Conservation (phyloP, 2,113 vertebrate genomes). For the Apistogramma diplotaenia region DNA sequence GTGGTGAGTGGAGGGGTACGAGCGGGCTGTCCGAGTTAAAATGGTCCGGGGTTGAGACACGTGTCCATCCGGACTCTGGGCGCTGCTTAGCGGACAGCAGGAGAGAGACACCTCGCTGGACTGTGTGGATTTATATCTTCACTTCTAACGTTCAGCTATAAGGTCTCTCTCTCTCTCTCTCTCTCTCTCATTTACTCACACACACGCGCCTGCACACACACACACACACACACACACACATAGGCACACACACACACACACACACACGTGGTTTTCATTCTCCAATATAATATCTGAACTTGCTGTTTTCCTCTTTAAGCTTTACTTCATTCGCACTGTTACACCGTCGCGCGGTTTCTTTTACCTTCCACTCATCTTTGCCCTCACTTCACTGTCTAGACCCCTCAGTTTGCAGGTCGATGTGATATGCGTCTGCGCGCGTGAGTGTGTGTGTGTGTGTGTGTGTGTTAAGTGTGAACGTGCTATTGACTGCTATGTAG, state of each 20-base stretch:
- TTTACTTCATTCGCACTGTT: slow-evolving; percentile 9
- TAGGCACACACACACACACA: not conserved
- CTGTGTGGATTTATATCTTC: slow-evolving; percentile 29
- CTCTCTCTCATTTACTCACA: not conserved
- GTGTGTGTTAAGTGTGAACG: slow-evolving; percentile 40
- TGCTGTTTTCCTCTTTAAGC: not conserved
- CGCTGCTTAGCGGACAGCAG: slow-evolving; percentile 64
- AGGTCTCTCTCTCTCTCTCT: not conserved
- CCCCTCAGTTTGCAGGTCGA: slow-evolving; percentile 53
- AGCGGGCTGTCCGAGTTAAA: slow-evolving; percentile 34
- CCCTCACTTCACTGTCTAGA: slow-evolving; percentile 48
- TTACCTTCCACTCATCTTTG: slow-evolving; percentile 40
- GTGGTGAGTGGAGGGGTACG: not conserved
- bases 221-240: not conserved
- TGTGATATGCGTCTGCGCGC: slow-evolving; percentile 10
- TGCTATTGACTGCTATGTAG: slow-evolving; percentile 77
- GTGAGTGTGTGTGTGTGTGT: not conserved
- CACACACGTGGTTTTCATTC: not conserved
- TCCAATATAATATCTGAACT: not conserved
- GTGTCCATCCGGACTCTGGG: slow-evolving; percentile 76
- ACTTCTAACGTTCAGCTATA: not conserved
- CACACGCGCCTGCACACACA: not conserved
- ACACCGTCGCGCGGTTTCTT: slow-evolving; percentile 11
- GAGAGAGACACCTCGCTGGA: slow-evolving; percentile 47
- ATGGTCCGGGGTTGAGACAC: slow-evolving; percentile 79